Evolutionary conservation across 2,888 invertebrate species (phyloP).

Genomic region (Hetaerina titia): DNA sequence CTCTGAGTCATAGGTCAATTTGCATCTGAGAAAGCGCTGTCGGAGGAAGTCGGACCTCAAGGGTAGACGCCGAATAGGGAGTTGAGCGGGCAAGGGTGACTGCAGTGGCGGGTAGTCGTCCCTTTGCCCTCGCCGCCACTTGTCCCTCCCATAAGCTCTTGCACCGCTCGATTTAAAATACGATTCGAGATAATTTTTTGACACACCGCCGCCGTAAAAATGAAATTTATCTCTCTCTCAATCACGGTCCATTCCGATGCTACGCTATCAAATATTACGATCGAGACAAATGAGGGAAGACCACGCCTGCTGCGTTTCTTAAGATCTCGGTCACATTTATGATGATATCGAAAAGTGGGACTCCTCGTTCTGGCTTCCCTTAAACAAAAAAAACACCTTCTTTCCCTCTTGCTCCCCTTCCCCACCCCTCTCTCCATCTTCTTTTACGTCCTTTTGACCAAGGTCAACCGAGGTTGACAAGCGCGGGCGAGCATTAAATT

Average conservation of each 20-base stretch:
- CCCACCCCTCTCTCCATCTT: no score
- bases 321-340: not conserved
- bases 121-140: not conserved
- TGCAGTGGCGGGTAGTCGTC: not conserved
- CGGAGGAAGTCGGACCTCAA: not conserved
- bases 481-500: not conserved
- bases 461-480: not conserved
- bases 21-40: no score
- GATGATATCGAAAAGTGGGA: constrained; percentile 33
- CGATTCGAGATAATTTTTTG: not conserved
- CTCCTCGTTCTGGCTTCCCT: not conserved
- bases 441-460: not conserved
- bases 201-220: not conserved
- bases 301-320: constrained; percentile 15
- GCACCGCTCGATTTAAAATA: not conserved
- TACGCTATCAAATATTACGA: not conserved
- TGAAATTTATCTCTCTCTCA: not conserved
- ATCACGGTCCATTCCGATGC: not conserved
- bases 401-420: not conserved
- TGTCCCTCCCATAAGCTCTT: no score
- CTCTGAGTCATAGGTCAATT: not conserved
- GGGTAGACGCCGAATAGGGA: not conserved
- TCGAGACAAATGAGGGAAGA: not conserved
- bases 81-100: not conserved
- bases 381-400: not conserved